A percentile compares a stretch with the other conserved stretches of the same genome.
Evolutionary conservation across 2,888 invertebrate species (phyloP).

Genomic region (Trichogramma dendrolimi): DNA sequence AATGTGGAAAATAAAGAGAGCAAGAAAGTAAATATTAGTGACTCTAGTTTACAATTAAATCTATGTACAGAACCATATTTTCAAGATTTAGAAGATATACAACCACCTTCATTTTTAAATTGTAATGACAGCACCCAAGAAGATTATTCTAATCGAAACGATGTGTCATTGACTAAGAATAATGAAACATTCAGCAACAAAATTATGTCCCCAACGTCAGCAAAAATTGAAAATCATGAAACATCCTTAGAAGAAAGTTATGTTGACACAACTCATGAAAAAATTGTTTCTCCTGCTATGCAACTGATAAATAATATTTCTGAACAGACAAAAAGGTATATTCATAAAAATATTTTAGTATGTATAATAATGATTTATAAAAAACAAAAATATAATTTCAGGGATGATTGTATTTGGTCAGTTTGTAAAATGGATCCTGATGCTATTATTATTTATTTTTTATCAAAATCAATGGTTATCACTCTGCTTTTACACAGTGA

Average conservation of each 20-base stretch:
- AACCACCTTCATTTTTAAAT: slow-evolving; percentile 35
- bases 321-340: slow-evolving; percentile 16
- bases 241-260: too few relatives aligned
- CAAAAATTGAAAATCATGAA: too few relatives aligned
- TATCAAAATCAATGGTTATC: slow-evolving; percentile 38
- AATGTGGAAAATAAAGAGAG: slow-evolving; percentile 9
- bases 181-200: too few relatives aligned
- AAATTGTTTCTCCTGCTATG: neutral
- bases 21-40: neutral
- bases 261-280: neutral
- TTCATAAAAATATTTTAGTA: slow-evolving; percentile 1
- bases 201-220: too few relatives aligned
- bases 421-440: slow-evolving; percentile 31
- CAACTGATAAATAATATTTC: neutral
- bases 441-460: slow-evolving; percentile 36
- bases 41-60: neutral
- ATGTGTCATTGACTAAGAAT: too few relatives aligned
- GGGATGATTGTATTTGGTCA: slow-evolving; percentile 40
- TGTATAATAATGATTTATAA: neutral
- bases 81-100: slow-evolving; percentile 32
- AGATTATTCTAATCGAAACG: neutral
- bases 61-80: slow-evolving; percentile 14
- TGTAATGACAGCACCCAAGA: slow-evolving; percentile 26
- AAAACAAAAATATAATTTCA: slow-evolving; percentile 29
- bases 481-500: slow-evolving; percentile 30